These are phyloP conservation scores for Cyprinodon tularosa DNA, from an alignment of 2,113 vertebrate species.

Conservation along the genomic window DNA sequence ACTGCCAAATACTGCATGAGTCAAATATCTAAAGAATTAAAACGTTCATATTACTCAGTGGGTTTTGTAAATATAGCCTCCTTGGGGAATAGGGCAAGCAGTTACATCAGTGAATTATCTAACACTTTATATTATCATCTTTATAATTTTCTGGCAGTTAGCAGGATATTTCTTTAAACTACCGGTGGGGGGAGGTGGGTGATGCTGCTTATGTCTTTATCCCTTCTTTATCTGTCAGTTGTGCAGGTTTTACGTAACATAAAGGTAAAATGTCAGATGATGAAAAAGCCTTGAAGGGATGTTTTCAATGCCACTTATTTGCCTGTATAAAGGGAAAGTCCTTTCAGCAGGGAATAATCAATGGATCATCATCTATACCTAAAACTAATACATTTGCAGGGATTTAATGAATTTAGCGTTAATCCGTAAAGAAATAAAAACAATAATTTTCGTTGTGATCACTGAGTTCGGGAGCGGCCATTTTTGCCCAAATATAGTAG, in stretches of 20 bases:
- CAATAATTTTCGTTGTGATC: too few relatives aligned
- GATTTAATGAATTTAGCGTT: too few relatives aligned
- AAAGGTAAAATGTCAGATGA: background rate
- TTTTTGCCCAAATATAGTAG: too few relatives aligned
- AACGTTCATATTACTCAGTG: background rate
- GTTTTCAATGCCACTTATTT: background rate
- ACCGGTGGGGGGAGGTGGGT: conserved; percentile 9
- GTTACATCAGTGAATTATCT: conserved; percentile 35
- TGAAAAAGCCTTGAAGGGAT: background rate
- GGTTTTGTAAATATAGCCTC: conserved; percentile 13
- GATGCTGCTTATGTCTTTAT: background rate
- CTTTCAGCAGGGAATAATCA: too few relatives aligned
- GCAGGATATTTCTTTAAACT: conserved; percentile 35
- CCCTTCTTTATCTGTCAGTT: conserved; percentile 7
- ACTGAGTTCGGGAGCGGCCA: too few relatives aligned
- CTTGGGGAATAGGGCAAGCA: conserved; percentile 19
- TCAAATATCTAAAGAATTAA: background rate
- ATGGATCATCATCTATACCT: too few relatives aligned
- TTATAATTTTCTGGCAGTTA: conserved; percentile 18
- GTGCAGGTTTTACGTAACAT: background rate
- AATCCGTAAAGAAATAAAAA: too few relatives aligned
- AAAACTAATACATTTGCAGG: too few relatives aligned
- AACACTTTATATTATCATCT: conserved; percentile 27
- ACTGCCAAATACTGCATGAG: background rate
- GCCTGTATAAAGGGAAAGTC: background rate